Evolutionary conservation across 2,888 invertebrate species (phyloP), one percentile per base, ranked within the genome.

Genomic region (Linyphia triangularis): DNA sequence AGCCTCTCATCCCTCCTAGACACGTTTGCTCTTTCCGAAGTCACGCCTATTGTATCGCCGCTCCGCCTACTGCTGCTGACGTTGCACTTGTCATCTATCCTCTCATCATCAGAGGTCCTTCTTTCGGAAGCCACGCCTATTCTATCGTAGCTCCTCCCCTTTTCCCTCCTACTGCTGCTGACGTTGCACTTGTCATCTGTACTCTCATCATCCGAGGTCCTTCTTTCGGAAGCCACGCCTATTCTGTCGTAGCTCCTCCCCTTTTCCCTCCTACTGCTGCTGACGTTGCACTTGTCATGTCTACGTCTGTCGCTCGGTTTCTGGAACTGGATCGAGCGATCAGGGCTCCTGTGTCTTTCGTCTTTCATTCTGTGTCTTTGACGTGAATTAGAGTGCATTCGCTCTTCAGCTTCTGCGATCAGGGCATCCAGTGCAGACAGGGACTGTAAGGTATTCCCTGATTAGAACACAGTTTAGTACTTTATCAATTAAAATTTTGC

Each of bases 381-480:
- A 1, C 57, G 59, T 5, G 85, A 37, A n/a, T 43, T 33, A 2
- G 0, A 22, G 22, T 81, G 61, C 83, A 88, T 79, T 2, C 89
- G 59, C 26, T 86, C 91, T 91, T 94, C 94, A n/a, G 94, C 94
- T 90, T 94, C 93, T 28, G 91, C 92, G 63, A 95, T 92, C 93
- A 94, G 93, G 0, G 92, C 91, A 89, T 93, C 91, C 75, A 95
- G 92, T 72, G 93, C 93, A 82, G 93, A 93, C 88, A 95, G 91
- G 16, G 94, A 94, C 94, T 94, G 91, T 57, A 93, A 92, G 81
- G n/a, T n/a, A n/a, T n/a, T n/a, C n/a, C n/a, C n/a, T n/a, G n/a
- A n/a, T n/a, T n/a, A n/a, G n/a, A n/a, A n/a, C n/a, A n/a, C n/a
- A n/a, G n/a, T n/a, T n/a, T n/a, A n/a, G n/a, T n/a, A n/a, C n/a